These are phyloP conservation scores for Molossus alvarezi DNA, from an alignment of 2,797 vertebrate species.

Conservation along the genomic window DNA sequence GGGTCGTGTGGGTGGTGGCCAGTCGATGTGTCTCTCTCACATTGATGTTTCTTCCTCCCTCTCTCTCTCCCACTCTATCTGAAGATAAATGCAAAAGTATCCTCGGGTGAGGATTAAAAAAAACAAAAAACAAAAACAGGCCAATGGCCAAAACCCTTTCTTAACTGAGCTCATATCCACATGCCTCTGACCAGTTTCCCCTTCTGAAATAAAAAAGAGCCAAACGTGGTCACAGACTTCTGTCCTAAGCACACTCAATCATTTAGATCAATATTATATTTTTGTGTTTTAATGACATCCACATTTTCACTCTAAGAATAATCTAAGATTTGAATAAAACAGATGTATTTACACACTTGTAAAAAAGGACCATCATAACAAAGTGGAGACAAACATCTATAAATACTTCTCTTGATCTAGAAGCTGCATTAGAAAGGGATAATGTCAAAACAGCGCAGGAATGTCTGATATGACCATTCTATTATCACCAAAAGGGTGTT, in stretches of 20 bases:
- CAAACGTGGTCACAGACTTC: background rate
- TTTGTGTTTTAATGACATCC: slow-evolving; percentile 30
- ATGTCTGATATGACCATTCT: background rate
- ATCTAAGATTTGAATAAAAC: slow-evolving; percentile 52
- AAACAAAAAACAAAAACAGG: background rate
- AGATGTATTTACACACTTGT: background rate
- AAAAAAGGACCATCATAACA: background rate
- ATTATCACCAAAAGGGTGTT: background rate
- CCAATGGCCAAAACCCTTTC: background rate
- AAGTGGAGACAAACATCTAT: background rate
- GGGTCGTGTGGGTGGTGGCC: too few species aligned
- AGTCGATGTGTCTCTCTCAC: too few species aligned
- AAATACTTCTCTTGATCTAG: slow-evolving; percentile 18
- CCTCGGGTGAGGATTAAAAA: too few species aligned
- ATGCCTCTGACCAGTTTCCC: background rate
- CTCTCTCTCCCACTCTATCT: too few species aligned
- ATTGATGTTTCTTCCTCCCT: too few species aligned
- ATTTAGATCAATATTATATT: background rate
- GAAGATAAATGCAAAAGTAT: too few species aligned
- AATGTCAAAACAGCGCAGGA: background rate
- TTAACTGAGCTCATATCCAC: slow-evolving; percentile 38
- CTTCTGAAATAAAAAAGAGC: slow-evolving; percentile 57
- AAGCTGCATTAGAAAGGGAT: background rate
- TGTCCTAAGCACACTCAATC: background rate
- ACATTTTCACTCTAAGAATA: background rate